Evolutionary conservation across 2,797 vertebrate species (phyloP), one percentile per base, ranked within the genome.

Genomic region (Pseudochromis fuscus): DNA sequence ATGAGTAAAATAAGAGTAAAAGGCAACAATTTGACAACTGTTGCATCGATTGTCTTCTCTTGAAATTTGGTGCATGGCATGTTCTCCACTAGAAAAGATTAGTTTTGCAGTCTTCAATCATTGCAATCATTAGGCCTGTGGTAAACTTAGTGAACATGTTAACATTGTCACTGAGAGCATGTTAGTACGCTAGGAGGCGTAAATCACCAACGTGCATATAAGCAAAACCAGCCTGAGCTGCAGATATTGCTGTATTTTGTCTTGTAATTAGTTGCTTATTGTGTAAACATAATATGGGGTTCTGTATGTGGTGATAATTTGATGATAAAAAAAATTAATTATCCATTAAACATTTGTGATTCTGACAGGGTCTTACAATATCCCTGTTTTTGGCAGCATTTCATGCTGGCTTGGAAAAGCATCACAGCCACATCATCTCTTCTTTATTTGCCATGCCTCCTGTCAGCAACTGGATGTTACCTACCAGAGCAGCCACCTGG

Each of bases 401-500:
- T 75, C 24, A 68, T 63, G n/a, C 31, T 75, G 61, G 53, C 50
- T 77, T 60, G 78, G 81, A 82, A 82, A 74, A 77, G 23, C 85
- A 73, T 81, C 66, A 76, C 45, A 83, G 71, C 70, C 59, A 77
- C 76, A 83, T 83, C 57, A 76, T 79, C 53, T 51, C 53, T 69
- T 64, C 52, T 75, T 79, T 78, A 75, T 76, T 84, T 87, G 71
- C 84, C 79, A 88, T 63, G 76, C 81, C 82, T 86, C 75, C 83
- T 88, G 82, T 81, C 84, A 85, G 83, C 73, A 72, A 65, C 82
- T 89, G 86, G 73, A 84, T 89, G 85, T 83, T 85, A 87, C 86
- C 87, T 82, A 75, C 72, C 77, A 73, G 65, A 84, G 79, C 78
- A 83, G 80, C 81, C 85, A 83, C 87, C 80, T 88, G 88, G 84